Evolutionary conservation across 1,140 invertebrate genomes (phyloP).

Genomic region (Acromyrmex echinatior): DNA sequence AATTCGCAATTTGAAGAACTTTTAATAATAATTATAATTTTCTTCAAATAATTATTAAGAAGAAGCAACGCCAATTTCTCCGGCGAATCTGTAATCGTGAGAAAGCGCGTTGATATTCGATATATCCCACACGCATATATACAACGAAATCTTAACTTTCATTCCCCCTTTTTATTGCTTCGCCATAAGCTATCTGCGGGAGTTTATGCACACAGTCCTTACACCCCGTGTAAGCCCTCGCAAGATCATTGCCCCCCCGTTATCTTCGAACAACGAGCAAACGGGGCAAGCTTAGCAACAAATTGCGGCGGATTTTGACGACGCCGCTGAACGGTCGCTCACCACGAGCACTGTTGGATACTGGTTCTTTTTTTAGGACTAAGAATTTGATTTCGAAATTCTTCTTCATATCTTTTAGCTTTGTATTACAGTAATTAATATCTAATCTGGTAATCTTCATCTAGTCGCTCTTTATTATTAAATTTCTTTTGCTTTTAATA

Average conservation of each 20-base stretch:
- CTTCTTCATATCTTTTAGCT: not conserved
- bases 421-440: not conserved
- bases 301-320: slow-evolving; percentile 49
- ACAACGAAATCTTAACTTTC: slow-evolving; percentile 50
- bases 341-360: not conserved
- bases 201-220: slow-evolving; percentile 48
- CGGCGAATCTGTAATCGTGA: not conserved
- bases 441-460: not conserved
- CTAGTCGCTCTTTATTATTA: not conserved
- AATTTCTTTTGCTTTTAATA: not conserved
- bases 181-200: slow-evolving; percentile 45
- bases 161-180: slow-evolving; percentile 46
- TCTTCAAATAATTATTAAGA: not conserved
- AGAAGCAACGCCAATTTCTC: slow-evolving; percentile 16
- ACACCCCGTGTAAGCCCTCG: slow-evolving; percentile 33
- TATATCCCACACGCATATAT: not conserved
- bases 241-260: slow-evolving; percentile 40
- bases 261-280: slow-evolving; percentile 51
- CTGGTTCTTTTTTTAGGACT: not conserved
- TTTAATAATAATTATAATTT: not conserved
- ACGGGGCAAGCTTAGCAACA: slow-evolving; percentile 41
- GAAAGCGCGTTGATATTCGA: slow-evolving; percentile 40
- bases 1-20: not conserved
- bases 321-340: not conserved
- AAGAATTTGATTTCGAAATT: slow-evolving; percentile 21